Percentiles rank a stretch among this genome's conserved stretches.
Evolutionary conservation across 2,888 invertebrate species (phyloP).

Genomic region (Camponotus fellah): DNA sequence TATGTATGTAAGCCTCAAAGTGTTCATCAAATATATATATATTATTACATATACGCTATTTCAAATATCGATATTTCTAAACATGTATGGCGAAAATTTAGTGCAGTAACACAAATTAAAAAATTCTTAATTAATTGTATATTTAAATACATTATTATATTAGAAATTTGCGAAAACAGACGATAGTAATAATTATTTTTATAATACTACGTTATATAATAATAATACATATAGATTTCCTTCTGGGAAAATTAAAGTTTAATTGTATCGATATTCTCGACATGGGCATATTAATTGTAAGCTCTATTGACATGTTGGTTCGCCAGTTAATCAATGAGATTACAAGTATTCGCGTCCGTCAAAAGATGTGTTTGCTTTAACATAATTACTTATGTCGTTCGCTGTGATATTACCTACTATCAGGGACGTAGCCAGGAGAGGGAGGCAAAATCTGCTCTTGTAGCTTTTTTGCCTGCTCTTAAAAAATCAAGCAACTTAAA

Average conservation of each 20-base stretch:
- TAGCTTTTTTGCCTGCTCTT: too few species aligned
- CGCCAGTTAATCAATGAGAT: constrained; percentile 24
- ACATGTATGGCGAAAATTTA: too few species aligned
- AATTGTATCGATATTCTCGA: constrained; percentile 62
- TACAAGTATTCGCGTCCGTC: not conserved
- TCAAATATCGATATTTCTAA: too few species aligned
- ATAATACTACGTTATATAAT: not conserved
- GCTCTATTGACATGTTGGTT: constrained; percentile 49
- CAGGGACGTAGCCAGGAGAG: too few species aligned
- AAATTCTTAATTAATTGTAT: not conserved
- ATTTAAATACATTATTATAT: not conserved
- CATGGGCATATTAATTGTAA: constrained; percentile 8
- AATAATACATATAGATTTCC: constrained; percentile 41
- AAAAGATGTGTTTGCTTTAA: not conserved
- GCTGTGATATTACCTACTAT: not conserved
- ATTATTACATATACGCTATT: not conserved
- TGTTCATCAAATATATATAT: not conserved
- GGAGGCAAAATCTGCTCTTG: too few species aligned
- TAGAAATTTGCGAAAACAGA: not conserved
- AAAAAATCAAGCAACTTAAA: too few species aligned
- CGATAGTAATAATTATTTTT: constrained; percentile 9
- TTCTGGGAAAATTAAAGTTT: constrained; percentile 65
- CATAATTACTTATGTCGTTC: constrained; percentile 3
- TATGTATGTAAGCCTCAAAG: not conserved
- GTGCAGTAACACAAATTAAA: too few species aligned